These are phyloP conservation scores for Mormoops blainvillei DNA, from an alignment of 2,113 vertebrate species.

Conservation along the genomic window DNA sequence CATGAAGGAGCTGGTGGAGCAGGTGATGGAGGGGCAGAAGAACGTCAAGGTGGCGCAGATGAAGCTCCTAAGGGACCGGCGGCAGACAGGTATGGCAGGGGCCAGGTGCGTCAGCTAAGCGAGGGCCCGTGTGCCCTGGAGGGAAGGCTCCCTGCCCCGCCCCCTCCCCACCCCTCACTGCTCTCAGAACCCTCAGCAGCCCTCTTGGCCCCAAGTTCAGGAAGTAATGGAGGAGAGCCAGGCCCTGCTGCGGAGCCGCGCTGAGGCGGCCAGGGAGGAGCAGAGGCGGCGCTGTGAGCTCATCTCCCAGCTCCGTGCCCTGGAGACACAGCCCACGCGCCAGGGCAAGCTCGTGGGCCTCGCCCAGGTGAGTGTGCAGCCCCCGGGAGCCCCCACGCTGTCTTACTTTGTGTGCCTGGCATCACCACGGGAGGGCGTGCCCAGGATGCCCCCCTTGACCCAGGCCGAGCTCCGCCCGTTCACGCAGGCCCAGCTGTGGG, in stretches of 20 bases:
- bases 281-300: constrained; percentile 82
- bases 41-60: constrained; percentile 84
- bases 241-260: constrained; percentile 81
- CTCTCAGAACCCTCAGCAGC: not conserved
- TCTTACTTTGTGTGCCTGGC: not conserved
- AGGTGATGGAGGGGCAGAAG: constrained; percentile 86
- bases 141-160: not conserved
- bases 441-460: not conserved
- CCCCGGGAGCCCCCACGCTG: accelerated
- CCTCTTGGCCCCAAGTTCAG: constrained; percentile 79
- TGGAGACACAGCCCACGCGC: constrained; percentile 80
- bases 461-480: not conserved
- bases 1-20: constrained; percentile 85
- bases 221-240: constrained; percentile 86
- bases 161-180: too few species aligned
- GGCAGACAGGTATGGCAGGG: constrained; percentile 82
- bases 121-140: not conserved
- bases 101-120: accelerated
- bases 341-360: constrained; percentile 86
- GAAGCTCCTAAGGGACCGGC: constrained; percentile 85
- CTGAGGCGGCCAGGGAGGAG: constrained; percentile 83
- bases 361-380: constrained; percentile 83
- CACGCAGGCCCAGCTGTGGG: accelerated
- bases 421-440: not conserved
- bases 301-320: constrained; percentile 83